phyloP scores from a whole-genome alignment of 2,888 invertebrate genomes.

The Phortica okadai region DNA sequence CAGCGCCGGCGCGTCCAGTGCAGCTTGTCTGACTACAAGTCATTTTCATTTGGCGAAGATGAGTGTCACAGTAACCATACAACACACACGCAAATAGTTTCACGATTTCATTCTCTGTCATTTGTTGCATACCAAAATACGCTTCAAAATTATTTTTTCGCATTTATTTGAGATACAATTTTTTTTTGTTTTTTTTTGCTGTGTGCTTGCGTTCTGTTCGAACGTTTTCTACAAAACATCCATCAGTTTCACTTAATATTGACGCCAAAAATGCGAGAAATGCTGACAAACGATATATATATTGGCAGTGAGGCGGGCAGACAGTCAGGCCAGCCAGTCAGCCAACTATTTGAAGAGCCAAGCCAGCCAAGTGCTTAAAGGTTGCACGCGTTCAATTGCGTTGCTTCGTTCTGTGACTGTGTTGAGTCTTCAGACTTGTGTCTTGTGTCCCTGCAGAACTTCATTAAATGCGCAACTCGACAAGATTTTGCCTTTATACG shows the following conservation, averaged over 20 bases:
- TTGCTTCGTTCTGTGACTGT: neutral
- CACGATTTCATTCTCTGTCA: constrained; percentile 75
- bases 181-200: constrained; percentile 28
- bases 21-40: constrained; percentile 25
- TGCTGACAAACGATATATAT: constrained; percentile 75
- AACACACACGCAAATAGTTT: constrained; percentile 75
- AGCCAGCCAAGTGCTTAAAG: neutral
- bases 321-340: neutral
- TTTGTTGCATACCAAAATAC: constrained; percentile 75
- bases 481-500: constrained; percentile 5
- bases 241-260: constrained; percentile 76
- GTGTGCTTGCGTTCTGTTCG: constrained; percentile 10
- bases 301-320: neutral
- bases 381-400: constrained; percentile 3
- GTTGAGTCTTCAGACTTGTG: too few species aligned
- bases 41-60: constrained; percentile 34
- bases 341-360: neutral
- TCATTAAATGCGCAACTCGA: constrained; percentile 9
- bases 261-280: constrained; percentile 75
- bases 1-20: neutral
- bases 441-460: constrained; percentile 16
- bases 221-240: constrained; percentile 55
- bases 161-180: constrained; percentile 39
- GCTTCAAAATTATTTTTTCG: constrained; percentile 71
- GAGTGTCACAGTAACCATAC: constrained; percentile 71